Conservation (phyloP, 2,113 vertebrate genomes). For the Mus musculus region GRCm39 chr3:105196501-105197000, state of each 20-base stretch:
- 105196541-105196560: too few species aligned
- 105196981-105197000: neutral
- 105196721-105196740: neutral
- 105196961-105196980: neutral
- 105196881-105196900: neutral
- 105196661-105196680: neutral
- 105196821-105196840: conserved; percentile 3
- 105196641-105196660: neutral
- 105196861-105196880: neutral
- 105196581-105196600: neutral
- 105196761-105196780: neutral
- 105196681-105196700: neutral
- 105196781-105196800: neutral
- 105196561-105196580: neutral
- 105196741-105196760: neutral
- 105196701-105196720: neutral
- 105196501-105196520: neutral
- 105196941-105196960: neutral
- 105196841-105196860: neutral
- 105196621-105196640: too few species aligned
- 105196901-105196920: neutral
- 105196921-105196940: neutral
- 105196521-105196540: neutral
- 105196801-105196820: neutral
- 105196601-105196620: neutral